phyloP scores from a whole-genome alignment of 1,140 invertebrate genomes.

The Euura lappo region DNA sequence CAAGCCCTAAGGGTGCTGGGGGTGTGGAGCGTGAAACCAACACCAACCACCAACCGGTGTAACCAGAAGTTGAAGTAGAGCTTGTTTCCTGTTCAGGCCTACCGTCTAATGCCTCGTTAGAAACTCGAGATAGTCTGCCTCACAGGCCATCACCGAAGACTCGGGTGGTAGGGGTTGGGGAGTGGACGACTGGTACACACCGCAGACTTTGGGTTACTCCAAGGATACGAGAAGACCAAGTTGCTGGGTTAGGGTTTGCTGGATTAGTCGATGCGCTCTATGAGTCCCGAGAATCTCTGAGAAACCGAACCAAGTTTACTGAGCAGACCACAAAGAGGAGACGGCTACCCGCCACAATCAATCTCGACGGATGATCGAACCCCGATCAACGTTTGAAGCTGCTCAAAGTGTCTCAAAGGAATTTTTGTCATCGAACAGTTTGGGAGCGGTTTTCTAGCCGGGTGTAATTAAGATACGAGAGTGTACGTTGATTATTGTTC shows the following conservation, averaged over 20 bases:
- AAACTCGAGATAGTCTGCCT: background rate
- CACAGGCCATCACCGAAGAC: background rate
- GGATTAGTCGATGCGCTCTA: background rate
- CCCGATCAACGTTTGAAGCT: conserved; percentile 8
- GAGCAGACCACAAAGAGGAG: background rate
- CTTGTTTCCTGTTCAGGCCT: background rate
- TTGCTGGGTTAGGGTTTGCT: background rate
- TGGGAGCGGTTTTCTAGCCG: background rate
- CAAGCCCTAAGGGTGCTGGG: conserved; percentile 27
- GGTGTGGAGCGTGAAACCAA: background rate
- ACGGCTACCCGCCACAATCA: no score
- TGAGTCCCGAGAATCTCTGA: background rate
- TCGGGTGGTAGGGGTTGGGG: background rate
- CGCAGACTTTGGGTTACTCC: background rate
- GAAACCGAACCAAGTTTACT: background rate
- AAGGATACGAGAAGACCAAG: no score
- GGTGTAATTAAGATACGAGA: background rate
- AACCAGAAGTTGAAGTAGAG: background rate
- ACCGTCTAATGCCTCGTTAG: background rate
- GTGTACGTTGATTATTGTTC: background rate
- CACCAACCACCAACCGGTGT: background rate
- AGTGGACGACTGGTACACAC: background rate
- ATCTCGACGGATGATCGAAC: conserved; percentile 10
- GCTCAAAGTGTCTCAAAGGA: background rate
- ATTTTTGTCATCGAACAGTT: no score